Evolutionary conservation across 53 echinoderm and acorn worm species (phyloP).

Genomic region (Temnopleurus reevesii): DNA sequence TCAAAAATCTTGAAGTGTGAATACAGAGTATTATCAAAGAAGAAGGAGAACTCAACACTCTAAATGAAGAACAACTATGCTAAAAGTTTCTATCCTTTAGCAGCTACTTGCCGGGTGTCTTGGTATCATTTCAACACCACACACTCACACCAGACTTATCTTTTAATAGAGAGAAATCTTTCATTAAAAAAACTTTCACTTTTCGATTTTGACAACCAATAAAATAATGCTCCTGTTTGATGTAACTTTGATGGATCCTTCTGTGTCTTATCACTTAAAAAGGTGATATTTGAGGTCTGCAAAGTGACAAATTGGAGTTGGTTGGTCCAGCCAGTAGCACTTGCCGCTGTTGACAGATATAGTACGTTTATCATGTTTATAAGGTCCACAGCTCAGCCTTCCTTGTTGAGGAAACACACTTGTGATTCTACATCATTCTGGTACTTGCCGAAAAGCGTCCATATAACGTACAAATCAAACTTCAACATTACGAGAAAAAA

Average conservation of each 20-base stretch:
- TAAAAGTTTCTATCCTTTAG: not conserved
- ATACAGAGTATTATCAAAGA: not conserved
- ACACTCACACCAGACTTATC: not conserved
- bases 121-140: not conserved
- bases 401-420: too few relatives aligned
- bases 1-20: not conserved
- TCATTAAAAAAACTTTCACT: too few relatives aligned
- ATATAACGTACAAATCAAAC: too few relatives aligned
- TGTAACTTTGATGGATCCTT: slow-evolving; percentile 13
- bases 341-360: slow-evolving; percentile 22
- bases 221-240: not conserved
- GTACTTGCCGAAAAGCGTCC: too few relatives aligned
- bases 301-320: slow-evolving; percentile 41
- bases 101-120: not conserved
- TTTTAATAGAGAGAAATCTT: too few relatives aligned
- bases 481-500: too few relatives aligned
- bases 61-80: too few relatives aligned
- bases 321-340: slow-evolving; percentile 18
- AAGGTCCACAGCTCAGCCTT: too few relatives aligned
- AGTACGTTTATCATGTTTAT: not conserved
- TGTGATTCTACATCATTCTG: too few relatives aligned
- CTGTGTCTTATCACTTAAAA: slow-evolving; percentile 38
- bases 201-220: not conserved
- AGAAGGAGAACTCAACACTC: too few relatives aligned
- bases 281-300: slow-evolving; percentile 19